A percentile compares a stretch with the other conserved stretches of the same genome.
phyloP scores from a whole-genome alignment of 2,113 vertebrate genomes.

The Petrocephalus microphthalmus region DNA sequence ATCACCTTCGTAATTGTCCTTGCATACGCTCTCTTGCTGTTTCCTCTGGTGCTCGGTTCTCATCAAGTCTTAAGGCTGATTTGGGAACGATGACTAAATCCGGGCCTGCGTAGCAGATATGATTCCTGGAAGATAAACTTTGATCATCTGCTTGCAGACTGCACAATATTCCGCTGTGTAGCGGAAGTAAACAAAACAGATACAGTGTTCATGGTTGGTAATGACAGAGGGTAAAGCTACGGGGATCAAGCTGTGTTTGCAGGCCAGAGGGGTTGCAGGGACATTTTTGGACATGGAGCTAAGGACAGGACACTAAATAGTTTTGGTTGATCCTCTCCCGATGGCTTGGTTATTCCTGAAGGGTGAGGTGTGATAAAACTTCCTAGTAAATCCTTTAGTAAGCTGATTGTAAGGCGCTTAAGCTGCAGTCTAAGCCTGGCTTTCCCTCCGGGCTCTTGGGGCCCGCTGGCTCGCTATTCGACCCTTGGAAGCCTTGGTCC shows the following conservation, averaged over 20 bases:
- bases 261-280: neutral
- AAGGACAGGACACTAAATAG: neutral
- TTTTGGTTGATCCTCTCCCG: neutral
- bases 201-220: neutral
- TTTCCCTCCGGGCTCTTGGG: neutral
- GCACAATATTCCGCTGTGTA: neutral
- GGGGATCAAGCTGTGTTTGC: neutral
- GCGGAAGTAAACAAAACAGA: neutral
- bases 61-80: neutral
- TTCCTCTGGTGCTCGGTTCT: neutral
- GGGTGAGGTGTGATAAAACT: neutral
- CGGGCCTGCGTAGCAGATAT: neutral
- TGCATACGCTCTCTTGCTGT: neutral
- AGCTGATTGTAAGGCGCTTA: conserved; percentile 6
- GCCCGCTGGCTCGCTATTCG: neutral
- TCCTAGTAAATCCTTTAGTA: neutral
- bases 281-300: neutral
- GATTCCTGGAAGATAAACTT: neutral
- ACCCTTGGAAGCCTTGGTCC: neutral
- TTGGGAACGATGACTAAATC: neutral
- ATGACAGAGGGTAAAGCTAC: neutral
- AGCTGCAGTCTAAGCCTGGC: neutral
- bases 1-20: neutral
- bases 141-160: neutral
- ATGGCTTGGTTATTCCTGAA: neutral